Percentiles rank a stretch among this genome's conserved stretches.
phyloP scores from a whole-genome alignment of 2,797 vertebrate species.

The Microhierax caerulescens region DNA sequence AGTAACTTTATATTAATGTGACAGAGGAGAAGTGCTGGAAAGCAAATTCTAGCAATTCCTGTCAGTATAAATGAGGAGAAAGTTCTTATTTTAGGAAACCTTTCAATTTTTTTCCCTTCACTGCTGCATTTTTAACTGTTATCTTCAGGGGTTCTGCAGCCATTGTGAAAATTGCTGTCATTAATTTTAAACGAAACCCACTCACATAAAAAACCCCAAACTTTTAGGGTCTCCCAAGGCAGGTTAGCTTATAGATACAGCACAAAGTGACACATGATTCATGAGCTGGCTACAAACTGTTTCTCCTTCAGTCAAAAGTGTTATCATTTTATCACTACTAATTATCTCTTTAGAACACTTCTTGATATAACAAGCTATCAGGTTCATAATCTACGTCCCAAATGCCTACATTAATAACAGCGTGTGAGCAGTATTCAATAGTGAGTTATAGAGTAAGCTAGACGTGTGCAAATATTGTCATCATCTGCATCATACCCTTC shows the following conservation, averaged over 20 bases:
- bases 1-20: constrained; percentile 56
- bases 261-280: constrained; percentile 7
- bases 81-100: constrained; percentile 1
- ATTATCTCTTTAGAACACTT: constrained; percentile 1
- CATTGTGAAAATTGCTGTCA: not conserved
- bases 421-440: not conserved
- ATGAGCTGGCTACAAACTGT: not conserved
- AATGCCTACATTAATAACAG: not conserved
- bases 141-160: not conserved
- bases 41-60: constrained; percentile 31
- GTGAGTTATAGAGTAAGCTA: not conserved
- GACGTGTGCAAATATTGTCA: not conserved
- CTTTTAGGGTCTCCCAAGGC: not conserved
- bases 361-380: not conserved
- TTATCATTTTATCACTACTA: constrained; percentile 7
- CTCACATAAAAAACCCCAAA: not conserved
- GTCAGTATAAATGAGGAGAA: constrained; percentile 41
- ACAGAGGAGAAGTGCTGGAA: constrained; percentile 32
- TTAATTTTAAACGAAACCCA: not conserved
- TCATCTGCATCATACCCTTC: not conserved
- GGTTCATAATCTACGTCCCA: not conserved
- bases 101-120: not conserved
- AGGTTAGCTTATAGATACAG: not conserved
- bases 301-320: not conserved
- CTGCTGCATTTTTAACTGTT: not conserved